Base-by-base conservation (phyloP, 2,797 vertebrate genomes). In the Sebastiscus tertius region DNA sequence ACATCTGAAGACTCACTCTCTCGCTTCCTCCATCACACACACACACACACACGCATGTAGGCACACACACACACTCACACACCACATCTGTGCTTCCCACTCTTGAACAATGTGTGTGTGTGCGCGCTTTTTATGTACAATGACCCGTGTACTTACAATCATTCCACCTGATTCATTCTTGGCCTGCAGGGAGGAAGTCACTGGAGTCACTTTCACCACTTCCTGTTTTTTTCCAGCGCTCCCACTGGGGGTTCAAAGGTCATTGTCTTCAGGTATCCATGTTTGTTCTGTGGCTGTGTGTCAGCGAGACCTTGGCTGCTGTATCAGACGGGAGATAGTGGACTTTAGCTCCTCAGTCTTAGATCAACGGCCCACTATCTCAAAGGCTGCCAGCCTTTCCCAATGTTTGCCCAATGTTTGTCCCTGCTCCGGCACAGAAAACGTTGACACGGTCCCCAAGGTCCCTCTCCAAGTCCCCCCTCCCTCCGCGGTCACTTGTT, bases 1-100 rank as follows among this genome's bases (percentile, higher is more conserved):
- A 97, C 98, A 99, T 98, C 98, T 99, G 98, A 99, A 98, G 98
- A 98, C 91, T 93, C 92, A 86, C 93, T 91, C 91, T 84, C 89
- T 88, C 79, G 55, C 87, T 92, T 89, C 81, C 87, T 91, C 82
- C 68, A 75, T 75, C 85, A 63, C 76, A 76, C 64, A 72, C 86
- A 81, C 67, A 11, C 54, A 66, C 96, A 42, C 39, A 71, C 55
- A 66, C 29, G 16, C 65, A 77, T 20, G 95, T 94, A 96, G 94
- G 96, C 96, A 65, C 78, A 64, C 68, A 60, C 68, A 69, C 63
- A 55, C 55, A 24, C 66, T 72, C 96, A 81, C 87, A 85, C 82
- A 76, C 77, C 96, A 97, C 97, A 94, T 94, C 94, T 97, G 97
- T 97, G 97, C 96, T 97, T 96, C 96, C 77, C 60, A 82, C 86